Evolutionary conservation across 37 sponge, comb jelly and placozoan genomes (phyloP).

Genomic region (Spongia lamella): DNA sequence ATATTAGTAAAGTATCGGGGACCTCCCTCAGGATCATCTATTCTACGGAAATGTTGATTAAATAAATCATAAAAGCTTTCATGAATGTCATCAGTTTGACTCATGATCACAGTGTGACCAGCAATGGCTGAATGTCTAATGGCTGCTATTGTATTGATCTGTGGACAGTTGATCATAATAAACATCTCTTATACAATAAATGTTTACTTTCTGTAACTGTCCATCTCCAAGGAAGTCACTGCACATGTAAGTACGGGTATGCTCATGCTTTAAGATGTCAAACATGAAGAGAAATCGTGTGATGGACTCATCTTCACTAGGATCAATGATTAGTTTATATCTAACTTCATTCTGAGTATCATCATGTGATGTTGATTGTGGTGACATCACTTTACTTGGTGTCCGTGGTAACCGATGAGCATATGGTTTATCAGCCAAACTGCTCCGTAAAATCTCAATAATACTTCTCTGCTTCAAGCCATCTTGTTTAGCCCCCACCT

Average conservation of each 20-base stretch:
- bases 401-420: background rate
- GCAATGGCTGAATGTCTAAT: slow-evolving; percentile 74
- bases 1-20: slow-evolving; percentile 80
- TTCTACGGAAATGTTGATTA: slow-evolving; percentile 76
- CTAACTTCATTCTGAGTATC: slow-evolving; percentile 74
- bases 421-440: slow-evolving; percentile 54
- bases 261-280: slow-evolving; percentile 50
- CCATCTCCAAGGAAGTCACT: slow-evolving; percentile 84
- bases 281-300: slow-evolving; percentile 71
- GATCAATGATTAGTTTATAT: slow-evolving; percentile 87
- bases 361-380: too few species aligned
- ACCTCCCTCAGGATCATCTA: slow-evolving; percentile 60
- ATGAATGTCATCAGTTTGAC: slow-evolving; percentile 82
- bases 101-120: slow-evolving; percentile 82
- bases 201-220: slow-evolving; percentile 71
- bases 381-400: too few species aligned
- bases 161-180: too few species aligned
- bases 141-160: slow-evolving; percentile 79
- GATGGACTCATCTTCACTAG: slow-evolving; percentile 82
- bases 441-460: slow-evolving; percentile 59
- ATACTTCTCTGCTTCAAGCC: slow-evolving; percentile 29
- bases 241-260: slow-evolving; percentile 73
- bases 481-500: slow-evolving; percentile 31
- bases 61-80: slow-evolving; percentile 91
- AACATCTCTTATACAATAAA: background rate